Base-by-base conservation (phyloP, 2,888 invertebrate genomes). In the Synanthedon vespiformis region DNA sequence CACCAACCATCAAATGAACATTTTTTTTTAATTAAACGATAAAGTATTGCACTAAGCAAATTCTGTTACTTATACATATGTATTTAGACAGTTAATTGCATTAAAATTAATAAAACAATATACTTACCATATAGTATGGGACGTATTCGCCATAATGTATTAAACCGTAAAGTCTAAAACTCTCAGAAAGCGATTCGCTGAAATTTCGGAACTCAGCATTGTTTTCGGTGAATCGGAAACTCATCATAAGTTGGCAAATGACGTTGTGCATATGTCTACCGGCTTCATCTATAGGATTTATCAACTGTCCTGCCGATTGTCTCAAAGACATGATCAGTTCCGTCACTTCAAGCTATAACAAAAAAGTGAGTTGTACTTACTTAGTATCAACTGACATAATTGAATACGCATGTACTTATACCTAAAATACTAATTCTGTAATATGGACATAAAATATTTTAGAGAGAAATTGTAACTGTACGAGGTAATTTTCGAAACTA, bases 201-300 rank as follows among this genome's bases (percentile, higher is more conserved):
- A 94, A 94, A 51, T 92, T 85, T 16, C 88, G 82, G 77, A 95
- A 95, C 49, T 90, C 88, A 1, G 82, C 75, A 68, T 94, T 94
- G 55, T 92, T 89, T 58, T 91, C 90, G 41, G 90, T 88, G 72
- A 95, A 95, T 8, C 95, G 88, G 1, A 93, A 92, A 47, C 93
- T 92, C 95, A 95, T 95, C 77, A 94, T 89, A 58, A 95, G 88
- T 58, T 93, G 92, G 72, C 95, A 94, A 56, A 95, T 95, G 2
- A 95, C 93, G 76, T 95, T 95, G 72, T 93, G 93, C 55, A 95
- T 91, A 14, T 94, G 92, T 57, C 94, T 90, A 18, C 93, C 92
- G 47, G 95, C 85, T 6, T 90, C 79, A 0, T 90, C 88, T 2
- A 91, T 91, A 54, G 95, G 80, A 65, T 93, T 91, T 22, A 91